Conservation (phyloP, 92 coral and sea anemone species). For the Porites lobata region DNA sequence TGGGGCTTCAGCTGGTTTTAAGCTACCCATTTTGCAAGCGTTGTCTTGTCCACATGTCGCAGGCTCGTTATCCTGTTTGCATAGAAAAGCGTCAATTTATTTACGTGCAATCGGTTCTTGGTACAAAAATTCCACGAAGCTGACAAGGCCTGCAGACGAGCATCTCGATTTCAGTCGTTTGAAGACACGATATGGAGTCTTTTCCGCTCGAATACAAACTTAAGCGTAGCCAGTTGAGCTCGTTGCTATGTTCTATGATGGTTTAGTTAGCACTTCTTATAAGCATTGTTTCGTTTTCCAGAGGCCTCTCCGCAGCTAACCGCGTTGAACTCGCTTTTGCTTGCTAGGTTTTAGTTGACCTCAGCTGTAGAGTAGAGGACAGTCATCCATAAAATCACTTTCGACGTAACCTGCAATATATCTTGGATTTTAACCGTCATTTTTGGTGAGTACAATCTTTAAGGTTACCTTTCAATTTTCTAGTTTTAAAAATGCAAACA, state of each 20-base stretch:
- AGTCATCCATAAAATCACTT: not conserved
- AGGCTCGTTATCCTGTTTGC: constrained; percentile 7
- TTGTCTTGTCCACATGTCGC: not conserved
- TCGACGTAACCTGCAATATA: constrained; percentile 8
- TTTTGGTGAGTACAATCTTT: constrained; percentile 32
- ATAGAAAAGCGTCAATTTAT: constrained; percentile 25
- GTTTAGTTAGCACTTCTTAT: not conserved
- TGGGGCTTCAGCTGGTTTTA: constrained; percentile 42
- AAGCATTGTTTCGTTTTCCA: constrained; percentile 4
- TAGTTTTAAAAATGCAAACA: constrained; percentile 16
- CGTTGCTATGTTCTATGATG: not conserved
- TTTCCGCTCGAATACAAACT: not conserved
- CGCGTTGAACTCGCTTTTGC: constrained; percentile 15
- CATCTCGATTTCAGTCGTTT: constrained; percentile 33
- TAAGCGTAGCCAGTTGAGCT: not conserved
- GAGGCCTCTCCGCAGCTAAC: constrained; percentile 20
- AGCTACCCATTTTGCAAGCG: not conserved
- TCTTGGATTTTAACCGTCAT: constrained; percentile 27
- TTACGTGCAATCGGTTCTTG: constrained; percentile 39
- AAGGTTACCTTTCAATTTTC: constrained; percentile 6
- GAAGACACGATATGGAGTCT: not conserved
- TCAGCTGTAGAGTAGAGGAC: not conserved
- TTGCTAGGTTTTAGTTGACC: constrained; percentile 33
- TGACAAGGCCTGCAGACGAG: constrained; percentile 35
- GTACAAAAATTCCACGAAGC: constrained; percentile 43